Evolutionary conservation across 1,140 invertebrate species (phyloP).

Genomic region (Coelopa frigida): DNA sequence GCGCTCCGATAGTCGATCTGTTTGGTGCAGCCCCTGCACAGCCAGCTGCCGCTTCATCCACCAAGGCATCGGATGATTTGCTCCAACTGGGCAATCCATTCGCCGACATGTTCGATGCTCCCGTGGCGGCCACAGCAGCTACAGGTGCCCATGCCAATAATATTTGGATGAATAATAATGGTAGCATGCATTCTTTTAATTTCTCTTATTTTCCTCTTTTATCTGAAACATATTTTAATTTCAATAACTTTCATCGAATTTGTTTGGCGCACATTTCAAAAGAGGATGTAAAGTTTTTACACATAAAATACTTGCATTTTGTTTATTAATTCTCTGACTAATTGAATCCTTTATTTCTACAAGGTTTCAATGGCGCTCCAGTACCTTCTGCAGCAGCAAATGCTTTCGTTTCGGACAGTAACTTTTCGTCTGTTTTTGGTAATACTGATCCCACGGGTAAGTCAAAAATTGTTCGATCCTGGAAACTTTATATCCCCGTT

Average conservation of each 20-base stretch:
- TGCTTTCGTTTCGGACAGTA: slow-evolving; percentile 78
- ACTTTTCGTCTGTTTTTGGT: slow-evolving; percentile 78
- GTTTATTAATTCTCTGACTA: too few relatives aligned
- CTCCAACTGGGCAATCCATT: slow-evolving; percentile 87
- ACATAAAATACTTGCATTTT: slow-evolving; percentile 1
- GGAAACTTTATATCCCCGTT: not conserved
- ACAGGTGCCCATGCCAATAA: slow-evolving; percentile 49
- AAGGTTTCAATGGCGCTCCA: slow-evolving; percentile 49
- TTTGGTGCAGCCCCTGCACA: slow-evolving; percentile 58
- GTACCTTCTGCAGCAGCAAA: slow-evolving; percentile 53
- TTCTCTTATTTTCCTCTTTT: slow-evolving; percentile 27
- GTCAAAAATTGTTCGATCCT: slow-evolving; percentile 26
- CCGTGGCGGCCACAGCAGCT: slow-evolving; percentile 44
- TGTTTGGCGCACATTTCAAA: too few relatives aligned
- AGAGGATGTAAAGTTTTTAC: too few relatives aligned
- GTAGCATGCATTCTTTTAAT: slow-evolving; percentile 47
- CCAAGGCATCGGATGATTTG: slow-evolving; percentile 81
- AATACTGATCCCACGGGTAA: slow-evolving; percentile 65
- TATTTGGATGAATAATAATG: slow-evolving; percentile 64
- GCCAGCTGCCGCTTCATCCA: slow-evolving; percentile 35
- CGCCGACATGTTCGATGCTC: slow-evolving; percentile 70
- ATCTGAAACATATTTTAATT: slow-evolving; percentile 20
- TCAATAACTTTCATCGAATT: too few relatives aligned
- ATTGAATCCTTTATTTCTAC: not conserved
- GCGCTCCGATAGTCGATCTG: slow-evolving; percentile 63